Percentiles rank a stretch among this genome's conserved stretches.
These are phyloP conservation scores for Diabrotica virgifera DNA, from an alignment of 1,140 invertebrate genomes.

Conservation along the genomic window DNA sequence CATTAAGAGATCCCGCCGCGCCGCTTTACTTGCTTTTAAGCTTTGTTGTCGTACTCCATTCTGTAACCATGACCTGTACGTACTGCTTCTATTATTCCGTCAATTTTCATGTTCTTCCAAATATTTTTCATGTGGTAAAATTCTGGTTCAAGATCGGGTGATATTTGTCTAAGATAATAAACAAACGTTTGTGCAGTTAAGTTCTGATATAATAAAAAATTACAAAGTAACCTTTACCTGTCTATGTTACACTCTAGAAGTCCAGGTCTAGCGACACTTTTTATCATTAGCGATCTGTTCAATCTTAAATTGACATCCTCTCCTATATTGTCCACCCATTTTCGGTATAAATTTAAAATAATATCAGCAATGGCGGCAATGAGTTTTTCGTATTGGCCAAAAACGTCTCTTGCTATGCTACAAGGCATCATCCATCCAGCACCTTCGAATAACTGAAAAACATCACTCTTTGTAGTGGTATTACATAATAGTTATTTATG, in stretches of 20 bases:
- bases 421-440: conserved; percentile 70
- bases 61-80: no score
- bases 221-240: conserved; percentile 49
- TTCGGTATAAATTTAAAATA: conserved; percentile 59
- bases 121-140: no score
- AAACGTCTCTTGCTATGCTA: conserved; percentile 66
- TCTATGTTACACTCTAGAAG: conserved; percentile 79
- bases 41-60: no score
- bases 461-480: not conserved
- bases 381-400: conserved; percentile 63
- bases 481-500: no score
- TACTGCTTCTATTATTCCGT: no score
- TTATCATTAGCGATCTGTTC: conserved; percentile 68
- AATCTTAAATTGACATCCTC: conserved; percentile 60
- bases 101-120: no score
- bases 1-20: no score
- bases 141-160: no score
- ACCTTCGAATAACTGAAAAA: conserved; percentile 57
- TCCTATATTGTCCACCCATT: conserved; percentile 61
- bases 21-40: no score
- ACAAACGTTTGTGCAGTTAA: no score
- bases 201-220: no score
- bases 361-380: conserved; percentile 64
- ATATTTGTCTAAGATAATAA: no score
- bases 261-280: conserved; percentile 59